Conservation (phyloP, 2,113 vertebrate genomes). For the Orthonyx spaldingii region DNA sequence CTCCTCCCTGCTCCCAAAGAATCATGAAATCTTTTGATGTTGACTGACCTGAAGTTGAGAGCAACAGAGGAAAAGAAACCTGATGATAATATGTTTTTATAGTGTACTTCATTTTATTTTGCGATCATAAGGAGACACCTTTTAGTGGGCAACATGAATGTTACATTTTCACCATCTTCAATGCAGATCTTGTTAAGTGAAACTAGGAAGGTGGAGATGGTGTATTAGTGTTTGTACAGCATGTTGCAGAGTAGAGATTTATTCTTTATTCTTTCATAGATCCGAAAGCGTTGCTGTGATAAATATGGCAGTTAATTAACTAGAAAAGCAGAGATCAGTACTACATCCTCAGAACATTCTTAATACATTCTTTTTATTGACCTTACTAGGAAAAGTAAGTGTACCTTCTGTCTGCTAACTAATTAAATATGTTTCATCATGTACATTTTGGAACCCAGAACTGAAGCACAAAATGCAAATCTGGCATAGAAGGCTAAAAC, state of each 20-base stretch:
- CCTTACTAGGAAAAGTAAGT: not conserved
- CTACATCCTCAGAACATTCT: not conserved
- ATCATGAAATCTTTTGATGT: not conserved
- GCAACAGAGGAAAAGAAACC: not conserved
- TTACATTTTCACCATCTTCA: not conserved
- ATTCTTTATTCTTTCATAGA: not conserved
- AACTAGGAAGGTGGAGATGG: not conserved
- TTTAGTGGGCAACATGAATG: not conserved
- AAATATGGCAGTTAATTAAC: not conserved
- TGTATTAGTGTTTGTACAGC: not conserved
- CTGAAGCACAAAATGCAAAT: not conserved
- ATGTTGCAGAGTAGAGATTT: not conserved
- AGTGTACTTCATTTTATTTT: not conserved
- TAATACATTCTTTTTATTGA: not conserved
- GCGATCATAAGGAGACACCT: not conserved
- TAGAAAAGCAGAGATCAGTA: not conserved
- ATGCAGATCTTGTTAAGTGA: not conserved
- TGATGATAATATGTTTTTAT: not conserved
- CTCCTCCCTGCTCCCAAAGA: not conserved
- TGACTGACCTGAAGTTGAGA: not conserved
- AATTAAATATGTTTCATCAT: not conserved
- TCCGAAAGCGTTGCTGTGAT: not conserved
- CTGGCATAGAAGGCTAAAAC: not conserved
- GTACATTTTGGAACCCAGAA: not conserved
- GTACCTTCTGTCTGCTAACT: not conserved